Evolutionary conservation across 2,888 invertebrate genomes (phyloP).

Genomic region (Labia minor): DNA sequence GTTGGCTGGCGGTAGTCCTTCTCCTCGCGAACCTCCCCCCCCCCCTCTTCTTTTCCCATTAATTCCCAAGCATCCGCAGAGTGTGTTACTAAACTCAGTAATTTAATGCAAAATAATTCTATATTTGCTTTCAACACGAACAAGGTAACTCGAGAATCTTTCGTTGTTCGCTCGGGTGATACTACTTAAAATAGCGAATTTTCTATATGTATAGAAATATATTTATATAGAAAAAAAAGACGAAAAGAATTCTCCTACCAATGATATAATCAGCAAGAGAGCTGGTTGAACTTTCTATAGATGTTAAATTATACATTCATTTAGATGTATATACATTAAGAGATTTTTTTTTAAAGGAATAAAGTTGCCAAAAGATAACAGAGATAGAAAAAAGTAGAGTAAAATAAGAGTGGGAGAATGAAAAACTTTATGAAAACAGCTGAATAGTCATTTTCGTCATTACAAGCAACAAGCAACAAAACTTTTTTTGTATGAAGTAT

Average conservation of each 20-base stretch:
- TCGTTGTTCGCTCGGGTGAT: not conserved
- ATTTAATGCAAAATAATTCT: constrained; percentile 13
- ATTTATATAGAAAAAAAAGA: not conserved
- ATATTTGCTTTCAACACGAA: constrained; percentile 2
- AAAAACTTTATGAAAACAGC: too few relatives aligned
- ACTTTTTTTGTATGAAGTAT: too few relatives aligned
- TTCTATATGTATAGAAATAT: not conserved
- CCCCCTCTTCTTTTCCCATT: not conserved
- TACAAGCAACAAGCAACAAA: too few relatives aligned
- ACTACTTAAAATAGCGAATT: not conserved
- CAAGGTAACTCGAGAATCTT: constrained; percentile 7
- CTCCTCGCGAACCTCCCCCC: not conserved
- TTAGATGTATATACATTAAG: not conserved
- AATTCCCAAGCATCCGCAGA: not conserved
- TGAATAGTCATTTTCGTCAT: too few relatives aligned
- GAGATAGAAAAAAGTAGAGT: too few relatives aligned
- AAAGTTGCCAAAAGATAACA: not conserved
- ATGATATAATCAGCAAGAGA: constrained; percentile 7
- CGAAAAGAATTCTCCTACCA: not conserved
- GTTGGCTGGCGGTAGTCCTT: too few relatives aligned
- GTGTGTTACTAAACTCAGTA: not conserved
- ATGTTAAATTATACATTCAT: not conserved
- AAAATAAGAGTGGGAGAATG: too few relatives aligned
- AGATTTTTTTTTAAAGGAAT: not conserved
- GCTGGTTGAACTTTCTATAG: not conserved